Conservation (phyloP, 2,888 invertebrate genomes). For the Zeuzera pyrina region DNA sequence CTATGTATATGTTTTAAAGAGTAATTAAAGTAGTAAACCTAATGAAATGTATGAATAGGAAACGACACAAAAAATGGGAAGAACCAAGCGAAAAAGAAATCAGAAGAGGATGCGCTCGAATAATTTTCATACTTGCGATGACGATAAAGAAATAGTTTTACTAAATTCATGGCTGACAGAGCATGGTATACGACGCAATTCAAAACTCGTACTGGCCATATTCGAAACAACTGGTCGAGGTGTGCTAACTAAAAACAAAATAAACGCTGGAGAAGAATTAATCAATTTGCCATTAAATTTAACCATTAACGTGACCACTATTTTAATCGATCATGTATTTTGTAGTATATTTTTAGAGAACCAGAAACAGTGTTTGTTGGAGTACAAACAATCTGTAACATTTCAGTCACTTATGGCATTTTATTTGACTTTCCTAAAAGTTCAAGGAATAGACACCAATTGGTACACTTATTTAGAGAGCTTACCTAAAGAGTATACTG, state of each 20-base stretch:
- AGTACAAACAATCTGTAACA: slow-evolving; percentile 50
- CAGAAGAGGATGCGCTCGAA: slow-evolving; percentile 27
- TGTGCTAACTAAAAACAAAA: slow-evolving; percentile 73
- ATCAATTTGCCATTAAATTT: slow-evolving; percentile 74
- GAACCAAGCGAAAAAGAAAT: slow-evolving; percentile 57
- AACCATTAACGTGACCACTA: slow-evolving; percentile 73
- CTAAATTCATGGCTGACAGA: slow-evolving; percentile 69
- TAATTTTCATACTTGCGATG: slow-evolving; percentile 43
- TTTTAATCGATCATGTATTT: slow-evolving; percentile 68
- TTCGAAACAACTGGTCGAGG: slow-evolving; percentile 84
- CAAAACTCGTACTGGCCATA: slow-evolving; percentile 67
- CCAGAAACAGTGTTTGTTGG: slow-evolving; percentile 51
- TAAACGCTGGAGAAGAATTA: slow-evolving; percentile 72
- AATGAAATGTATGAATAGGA: no score
- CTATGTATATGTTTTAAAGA: no score
- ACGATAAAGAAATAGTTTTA: slow-evolving; percentile 46
- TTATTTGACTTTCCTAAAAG: slow-evolving; percentile 80
- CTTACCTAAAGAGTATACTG: slow-evolving; percentile 77
- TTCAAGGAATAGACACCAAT: slow-evolving; percentile 63
- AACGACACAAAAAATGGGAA: slow-evolving; percentile 72
- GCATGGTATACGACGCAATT: slow-evolving; percentile 71
- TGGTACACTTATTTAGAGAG: slow-evolving; percentile 79
- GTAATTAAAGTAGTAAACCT: no score
- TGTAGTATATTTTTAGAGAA: slow-evolving; percentile 58
- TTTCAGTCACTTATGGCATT: slow-evolving; percentile 83